These are phyloP conservation scores for Gnathonemus longibarbis DNA, from an alignment of 2,113 vertebrate species.

Conservation along the genomic window DNA sequence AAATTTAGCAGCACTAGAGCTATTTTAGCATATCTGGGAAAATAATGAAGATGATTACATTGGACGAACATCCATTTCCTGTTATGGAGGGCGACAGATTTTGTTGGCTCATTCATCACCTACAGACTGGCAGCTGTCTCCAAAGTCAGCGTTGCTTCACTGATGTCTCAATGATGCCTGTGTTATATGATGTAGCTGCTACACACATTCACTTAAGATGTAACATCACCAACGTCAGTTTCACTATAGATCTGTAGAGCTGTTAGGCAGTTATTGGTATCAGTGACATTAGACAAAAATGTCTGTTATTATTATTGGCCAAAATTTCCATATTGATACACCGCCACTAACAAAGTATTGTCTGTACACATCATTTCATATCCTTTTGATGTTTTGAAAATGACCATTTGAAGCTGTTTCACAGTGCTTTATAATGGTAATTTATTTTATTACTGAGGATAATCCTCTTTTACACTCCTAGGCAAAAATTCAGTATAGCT, in stretches of 20 bases:
- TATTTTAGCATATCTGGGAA: not conserved
- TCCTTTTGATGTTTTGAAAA: not conserved
- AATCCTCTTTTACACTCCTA: not conserved
- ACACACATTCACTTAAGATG: not conserved
- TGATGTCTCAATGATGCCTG: not conserved
- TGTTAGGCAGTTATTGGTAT: not conserved
- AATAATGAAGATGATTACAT: not conserved
- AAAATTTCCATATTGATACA: not conserved
- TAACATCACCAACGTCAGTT: not conserved
- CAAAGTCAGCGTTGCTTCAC: not conserved
- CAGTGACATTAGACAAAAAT: not conserved
- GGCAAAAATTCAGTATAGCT: not conserved
- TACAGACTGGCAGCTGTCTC: not conserved
- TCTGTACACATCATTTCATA: not conserved
- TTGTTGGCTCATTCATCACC: not conserved
- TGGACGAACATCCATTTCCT: not conserved
- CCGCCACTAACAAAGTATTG: not conserved
- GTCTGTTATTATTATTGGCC: not conserved
- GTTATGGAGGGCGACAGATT: not conserved
- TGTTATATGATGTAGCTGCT: not conserved
- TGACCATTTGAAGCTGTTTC: not conserved
- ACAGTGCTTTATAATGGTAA: slow-evolving; percentile 1
- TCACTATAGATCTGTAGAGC: not conserved
- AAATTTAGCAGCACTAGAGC: not conserved
- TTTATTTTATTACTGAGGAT: not conserved